Conservation (phyloP, 2,888 invertebrate species). For the Epicampocera succincta region DNA sequence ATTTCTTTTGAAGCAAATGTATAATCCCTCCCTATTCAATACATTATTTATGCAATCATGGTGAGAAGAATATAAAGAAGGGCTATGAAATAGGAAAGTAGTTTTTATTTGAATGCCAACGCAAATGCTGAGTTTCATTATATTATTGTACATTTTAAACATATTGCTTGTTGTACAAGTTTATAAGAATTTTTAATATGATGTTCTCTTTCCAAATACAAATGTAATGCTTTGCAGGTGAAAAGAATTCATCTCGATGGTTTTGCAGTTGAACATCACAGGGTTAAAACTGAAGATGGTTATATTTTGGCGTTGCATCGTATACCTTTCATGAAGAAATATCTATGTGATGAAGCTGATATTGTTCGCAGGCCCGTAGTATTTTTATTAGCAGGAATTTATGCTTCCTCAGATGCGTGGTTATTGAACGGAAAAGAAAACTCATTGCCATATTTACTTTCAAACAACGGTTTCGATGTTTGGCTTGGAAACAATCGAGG, state of each 20-base stretch:
- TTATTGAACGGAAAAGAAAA: conserved; percentile 78
- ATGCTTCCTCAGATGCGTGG: conserved; percentile 80
- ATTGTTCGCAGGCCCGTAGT: conserved; percentile 77
- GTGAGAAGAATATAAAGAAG: too few relatives aligned
- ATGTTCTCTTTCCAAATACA: too few relatives aligned
- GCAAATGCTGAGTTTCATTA: too few relatives aligned
- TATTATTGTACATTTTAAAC: too few relatives aligned
- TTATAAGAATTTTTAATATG: not conserved
- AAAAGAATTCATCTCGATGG: conserved; percentile 79
- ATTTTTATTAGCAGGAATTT: conserved; percentile 79
- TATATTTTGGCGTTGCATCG: conserved; percentile 79
- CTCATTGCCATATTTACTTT: conserved; percentile 79
- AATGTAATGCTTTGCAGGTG: conserved; percentile 74
- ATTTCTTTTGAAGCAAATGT: too few relatives aligned
- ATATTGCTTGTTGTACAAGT: too few relatives aligned
- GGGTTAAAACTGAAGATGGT: conserved; percentile 82
- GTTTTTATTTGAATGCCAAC: too few relatives aligned
- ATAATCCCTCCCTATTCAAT: too few relatives aligned
- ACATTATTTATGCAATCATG: too few relatives aligned
- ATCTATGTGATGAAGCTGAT: conserved; percentile 57
- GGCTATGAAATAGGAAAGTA: too few relatives aligned
- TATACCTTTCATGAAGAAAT: conserved; percentile 76
- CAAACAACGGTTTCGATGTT: conserved; percentile 79
- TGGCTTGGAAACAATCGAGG: conserved; percentile 80
- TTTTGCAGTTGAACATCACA: conserved; percentile 83